Evolutionary conservation across 2,888 invertebrate species (phyloP), one percentile per base, ranked within the genome.

Genomic region (Lasioglossum malachurum): DNA sequence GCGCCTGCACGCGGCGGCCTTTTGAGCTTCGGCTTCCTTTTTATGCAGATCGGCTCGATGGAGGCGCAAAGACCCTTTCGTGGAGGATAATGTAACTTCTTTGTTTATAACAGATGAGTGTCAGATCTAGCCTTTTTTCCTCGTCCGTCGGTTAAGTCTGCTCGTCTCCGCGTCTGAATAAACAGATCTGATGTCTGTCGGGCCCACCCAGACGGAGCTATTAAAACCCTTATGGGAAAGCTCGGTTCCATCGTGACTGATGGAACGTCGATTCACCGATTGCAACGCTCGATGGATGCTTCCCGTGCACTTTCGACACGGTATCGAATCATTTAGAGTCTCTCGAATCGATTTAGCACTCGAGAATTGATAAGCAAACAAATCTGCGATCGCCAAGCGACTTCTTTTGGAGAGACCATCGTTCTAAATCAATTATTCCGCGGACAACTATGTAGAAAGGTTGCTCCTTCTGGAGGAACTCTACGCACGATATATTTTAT

Each of bases 221-320:
- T 94, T 94, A 94, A 94, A 95, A 94, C 93, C 90, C 94, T 94
- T 94, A 94, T 94, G 92, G 92, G 93, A 93, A 94, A 94, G 84
- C 53, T 87, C 86, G 38, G 80, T 78, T 83, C 53, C 84, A 79
- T 78, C 72, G 35, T 67, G 53, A 64, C 74, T 19, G 75, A 85
- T 80, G 27, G 57, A 72, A 19, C 49, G 60, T 23, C 44, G 72
- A 87, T 71, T 86, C 84, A 67, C 75, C 78, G 77, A 76, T 67
- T 49, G 73, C 49, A 27, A 23, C 16, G 38, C 64, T 71, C 41
- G 53, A 82, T 82, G 53, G 75, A 57, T 72, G 75, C 84, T 84
- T 57, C 57, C 75, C 10, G 14, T 46, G 2, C 46, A 38, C 69
- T 69, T n/a, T 38, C 23, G 12, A n/a, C 23, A 41, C 38, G 41